These are phyloP conservation scores for Pristionchus mayeri DNA, from an alignment of 2,888 invertebrate species.

Conservation along the genomic window DNA sequence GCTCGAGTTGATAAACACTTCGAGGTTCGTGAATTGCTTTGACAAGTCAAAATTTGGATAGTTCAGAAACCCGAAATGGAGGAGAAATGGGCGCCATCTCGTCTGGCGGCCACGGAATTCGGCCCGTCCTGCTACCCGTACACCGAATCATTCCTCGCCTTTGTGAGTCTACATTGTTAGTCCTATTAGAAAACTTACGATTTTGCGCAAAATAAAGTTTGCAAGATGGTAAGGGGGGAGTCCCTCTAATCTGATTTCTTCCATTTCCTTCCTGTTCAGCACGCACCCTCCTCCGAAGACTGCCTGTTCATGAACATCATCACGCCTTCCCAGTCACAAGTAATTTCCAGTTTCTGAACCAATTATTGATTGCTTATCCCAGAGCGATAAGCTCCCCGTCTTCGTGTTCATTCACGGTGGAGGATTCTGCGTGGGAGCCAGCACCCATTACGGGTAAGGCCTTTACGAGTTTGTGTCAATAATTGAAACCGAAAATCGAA, in stretches of 20 bases:
- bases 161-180: neutral
- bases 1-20: slow-evolving; percentile 61
- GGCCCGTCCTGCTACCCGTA: slow-evolving; percentile 63
- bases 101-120: slow-evolving; percentile 62
- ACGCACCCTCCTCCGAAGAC: slow-evolving; percentile 63
- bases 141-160: slow-evolving; percentile 1
- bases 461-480: too few species aligned
- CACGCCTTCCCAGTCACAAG: slow-evolving; percentile 51
- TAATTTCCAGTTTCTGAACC: neutral
- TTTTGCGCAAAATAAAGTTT: too few species aligned
- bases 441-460: slow-evolving; percentile 55
- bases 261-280: neutral
- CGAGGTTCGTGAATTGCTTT: slow-evolving; percentile 56
- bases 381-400: slow-evolving; percentile 60
- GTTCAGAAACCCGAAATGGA: slow-evolving; percentile 64
- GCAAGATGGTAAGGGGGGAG: too few species aligned
- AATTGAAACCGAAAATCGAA: too few species aligned
- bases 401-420: slow-evolving; percentile 66
- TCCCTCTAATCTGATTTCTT: neutral
- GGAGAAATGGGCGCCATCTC: slow-evolving; percentile 62
- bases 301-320: slow-evolving; percentile 67
- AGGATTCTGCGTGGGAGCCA: slow-evolving; percentile 61
- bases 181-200: too few species aligned
- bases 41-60: too few species aligned
- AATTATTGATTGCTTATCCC: slow-evolving; percentile 3